Evolutionary conservation across 2,797 vertebrate genomes (phyloP).

Genomic region (Typhlichthys eigenmanni): DNA sequence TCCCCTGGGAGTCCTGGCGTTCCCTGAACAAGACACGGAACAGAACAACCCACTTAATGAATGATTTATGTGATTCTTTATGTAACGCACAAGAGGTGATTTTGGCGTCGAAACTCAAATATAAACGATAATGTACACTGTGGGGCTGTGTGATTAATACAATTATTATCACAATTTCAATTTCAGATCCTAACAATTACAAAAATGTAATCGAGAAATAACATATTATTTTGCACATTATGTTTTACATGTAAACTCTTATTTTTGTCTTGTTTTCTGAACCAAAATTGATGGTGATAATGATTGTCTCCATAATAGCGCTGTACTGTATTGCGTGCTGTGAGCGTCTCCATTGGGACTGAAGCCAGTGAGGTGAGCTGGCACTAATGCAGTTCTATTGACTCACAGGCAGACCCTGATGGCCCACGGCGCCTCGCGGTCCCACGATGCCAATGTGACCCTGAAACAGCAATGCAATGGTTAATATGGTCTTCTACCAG

Average conservation of each 20-base stretch:
- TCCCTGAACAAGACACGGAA: constrained; percentile 75
- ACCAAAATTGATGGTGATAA: no score
- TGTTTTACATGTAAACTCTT: no score
- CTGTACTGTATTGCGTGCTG: no score
- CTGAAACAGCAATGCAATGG: constrained; percentile 63
- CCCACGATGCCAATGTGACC: constrained; percentile 83
- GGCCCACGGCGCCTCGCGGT: constrained; percentile 84
- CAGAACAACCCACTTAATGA: not conserved
- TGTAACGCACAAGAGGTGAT: not conserved
- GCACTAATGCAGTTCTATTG: not conserved
- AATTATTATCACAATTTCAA: no score
- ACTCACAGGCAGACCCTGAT: constrained; percentile 89
- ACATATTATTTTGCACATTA: no score
- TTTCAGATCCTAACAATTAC: no score
- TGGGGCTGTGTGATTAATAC: no score
- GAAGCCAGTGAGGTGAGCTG: not conserved
- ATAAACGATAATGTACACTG: no score
- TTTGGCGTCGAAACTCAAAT: not conserved
- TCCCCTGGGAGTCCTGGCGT: constrained; percentile 81
- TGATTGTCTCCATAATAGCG: no score
- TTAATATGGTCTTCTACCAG: constrained; percentile 4
- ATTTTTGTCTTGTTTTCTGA: no score
- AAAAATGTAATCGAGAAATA: no score
- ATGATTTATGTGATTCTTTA: no score
- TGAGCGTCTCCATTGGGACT: not conserved